Evolutionary conservation across 2,113 vertebrate species (phyloP).

Genomic region (Rhadina sibilatrix): DNA sequence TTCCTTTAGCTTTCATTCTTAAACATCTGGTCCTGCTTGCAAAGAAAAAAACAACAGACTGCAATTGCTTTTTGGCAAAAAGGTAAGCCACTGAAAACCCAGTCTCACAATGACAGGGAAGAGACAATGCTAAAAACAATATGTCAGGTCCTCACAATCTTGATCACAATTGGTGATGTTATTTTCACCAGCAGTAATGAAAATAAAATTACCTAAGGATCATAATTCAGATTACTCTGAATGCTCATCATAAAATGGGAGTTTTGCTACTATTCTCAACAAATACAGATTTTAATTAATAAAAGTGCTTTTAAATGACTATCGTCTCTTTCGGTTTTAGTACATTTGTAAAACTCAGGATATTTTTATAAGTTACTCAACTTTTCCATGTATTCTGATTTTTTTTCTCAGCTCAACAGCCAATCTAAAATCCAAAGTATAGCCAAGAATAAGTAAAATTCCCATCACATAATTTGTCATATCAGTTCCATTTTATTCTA

Average conservation of each 20-base stretch:
- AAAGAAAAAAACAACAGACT: neutral
- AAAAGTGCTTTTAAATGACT: neutral
- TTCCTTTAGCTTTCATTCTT: neutral
- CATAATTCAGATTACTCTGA: neutral
- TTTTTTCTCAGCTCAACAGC: neutral
- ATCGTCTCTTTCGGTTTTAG: neutral
- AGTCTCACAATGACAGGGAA: neutral
- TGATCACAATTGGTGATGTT: accelerated
- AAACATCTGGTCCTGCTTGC: neutral
- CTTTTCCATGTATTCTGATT: neutral
- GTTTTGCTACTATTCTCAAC: neutral
- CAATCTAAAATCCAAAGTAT: neutral
- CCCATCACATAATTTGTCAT: neutral
- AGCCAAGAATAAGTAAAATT: neutral
- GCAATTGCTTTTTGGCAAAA: neutral
- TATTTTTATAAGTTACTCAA: neutral
- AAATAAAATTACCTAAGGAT: neutral
- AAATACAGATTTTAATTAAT: neutral
- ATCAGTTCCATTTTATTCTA: neutral
- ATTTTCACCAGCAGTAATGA: neutral
- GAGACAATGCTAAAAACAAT: neutral
- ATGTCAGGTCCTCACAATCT: neutral
- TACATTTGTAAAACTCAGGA: neutral
- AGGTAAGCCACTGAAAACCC: neutral
- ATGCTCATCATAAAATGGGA: neutral